phyloP scores from a whole-genome alignment of 2,888 invertebrate genomes.

The Leptinotarsa tumamoca region DNA sequence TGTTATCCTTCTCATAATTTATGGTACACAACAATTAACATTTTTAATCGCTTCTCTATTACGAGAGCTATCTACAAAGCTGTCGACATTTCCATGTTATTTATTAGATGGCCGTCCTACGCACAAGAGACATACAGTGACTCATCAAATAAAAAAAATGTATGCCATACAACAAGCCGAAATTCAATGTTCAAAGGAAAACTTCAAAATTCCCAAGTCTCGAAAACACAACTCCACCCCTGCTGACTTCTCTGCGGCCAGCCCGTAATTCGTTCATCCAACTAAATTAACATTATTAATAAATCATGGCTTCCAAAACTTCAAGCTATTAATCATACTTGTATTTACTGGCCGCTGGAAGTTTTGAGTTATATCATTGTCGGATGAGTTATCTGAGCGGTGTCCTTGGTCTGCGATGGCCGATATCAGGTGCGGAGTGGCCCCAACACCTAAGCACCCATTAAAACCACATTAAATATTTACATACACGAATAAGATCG shows the following conservation, averaged over 20 bases:
- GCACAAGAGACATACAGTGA: too few species aligned
- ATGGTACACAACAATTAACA: background rate
- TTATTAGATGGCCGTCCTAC: background rate
- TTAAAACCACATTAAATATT: slow-evolving; percentile 55
- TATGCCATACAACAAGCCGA: too few species aligned
- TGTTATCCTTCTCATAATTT: background rate
- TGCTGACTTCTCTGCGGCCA: slow-evolving; percentile 10
- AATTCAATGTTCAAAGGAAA: background rate
- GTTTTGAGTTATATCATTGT: slow-evolving; percentile 61
- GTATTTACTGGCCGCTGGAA: slow-evolving; percentile 59
- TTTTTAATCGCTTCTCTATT: background rate
- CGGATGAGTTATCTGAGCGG: slow-evolving; percentile 58
- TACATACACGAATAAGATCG: slow-evolving; percentile 38
- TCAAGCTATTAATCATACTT: slow-evolving; percentile 61
- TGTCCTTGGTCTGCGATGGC: slow-evolving; percentile 42
- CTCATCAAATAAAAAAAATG: too few species aligned
- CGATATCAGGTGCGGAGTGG: slow-evolving; percentile 45
- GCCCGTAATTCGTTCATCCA: slow-evolving; percentile 56
- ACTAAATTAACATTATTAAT: slow-evolving; percentile 61
- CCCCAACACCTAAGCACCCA: slow-evolving; percentile 48
- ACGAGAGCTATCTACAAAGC: background rate
- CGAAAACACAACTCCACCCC: background rate
- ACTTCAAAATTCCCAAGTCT: background rate
- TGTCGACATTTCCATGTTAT: background rate
- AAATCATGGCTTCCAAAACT: slow-evolving; percentile 62